Evolutionary conservation across 2,888 invertebrate species (phyloP).

Genomic region (Rhingia rostrata): DNA sequence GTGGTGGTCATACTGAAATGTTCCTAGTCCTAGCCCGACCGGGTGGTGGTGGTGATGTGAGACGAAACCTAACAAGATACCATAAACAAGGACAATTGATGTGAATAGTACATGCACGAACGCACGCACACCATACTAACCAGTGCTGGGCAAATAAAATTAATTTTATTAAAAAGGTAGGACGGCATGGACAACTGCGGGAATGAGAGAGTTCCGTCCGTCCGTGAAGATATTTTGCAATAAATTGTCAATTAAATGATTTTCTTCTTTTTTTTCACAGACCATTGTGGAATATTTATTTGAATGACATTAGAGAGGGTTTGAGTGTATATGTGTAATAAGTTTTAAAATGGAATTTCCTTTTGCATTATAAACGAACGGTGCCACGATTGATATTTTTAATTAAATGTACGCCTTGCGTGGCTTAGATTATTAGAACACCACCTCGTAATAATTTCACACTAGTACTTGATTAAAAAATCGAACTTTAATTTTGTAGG

Average conservation of each 20-base stretch:
- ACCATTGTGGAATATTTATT: conserved; percentile 39
- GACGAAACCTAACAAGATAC: conserved; percentile 47
- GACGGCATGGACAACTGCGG: conserved; percentile 22
- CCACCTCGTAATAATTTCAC: too few species aligned
- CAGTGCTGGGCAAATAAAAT: conserved; percentile 65
- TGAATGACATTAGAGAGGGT: conserved; percentile 26
- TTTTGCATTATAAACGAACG: conserved; percentile 18
- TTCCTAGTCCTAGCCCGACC: neutral
- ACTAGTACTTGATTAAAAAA: too few species aligned
- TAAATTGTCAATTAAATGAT: conserved; percentile 56
- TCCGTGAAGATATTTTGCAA: conserved; percentile 46
- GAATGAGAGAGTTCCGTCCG: conserved; percentile 23
- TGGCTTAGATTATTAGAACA: conserved; percentile 8
- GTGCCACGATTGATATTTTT: conserved; percentile 40
- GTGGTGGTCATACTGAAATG: conserved; percentile 54
- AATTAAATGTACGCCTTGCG: conserved; percentile 48
- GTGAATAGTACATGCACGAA: conserved; percentile 40
- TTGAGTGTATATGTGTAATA: conserved; percentile 24
- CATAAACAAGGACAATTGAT: conserved; percentile 70
- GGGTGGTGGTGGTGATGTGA: conserved; percentile 11
- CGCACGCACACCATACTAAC: conserved; percentile 54
- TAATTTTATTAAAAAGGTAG: conserved; percentile 73
- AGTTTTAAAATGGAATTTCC: conserved; percentile 38
- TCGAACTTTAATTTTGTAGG: too few species aligned
- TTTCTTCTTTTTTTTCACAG: conserved; percentile 39